Conservation (phyloP, 2,888 invertebrate genomes). For the Tribolium freemani region DNA sequence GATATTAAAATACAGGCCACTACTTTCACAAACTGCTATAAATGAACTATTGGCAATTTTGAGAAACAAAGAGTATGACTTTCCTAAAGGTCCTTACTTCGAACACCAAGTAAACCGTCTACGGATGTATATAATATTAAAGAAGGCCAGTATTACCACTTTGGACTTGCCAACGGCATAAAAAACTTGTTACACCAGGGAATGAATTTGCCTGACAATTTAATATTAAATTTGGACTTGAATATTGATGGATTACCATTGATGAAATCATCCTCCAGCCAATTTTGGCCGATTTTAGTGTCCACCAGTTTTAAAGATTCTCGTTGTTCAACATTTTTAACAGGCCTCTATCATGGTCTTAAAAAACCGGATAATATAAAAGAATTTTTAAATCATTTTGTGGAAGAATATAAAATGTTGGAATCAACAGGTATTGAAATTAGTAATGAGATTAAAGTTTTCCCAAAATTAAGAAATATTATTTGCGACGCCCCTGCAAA, state of each 20-base stretch:
- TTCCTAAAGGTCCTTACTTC: background rate
- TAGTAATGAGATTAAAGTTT: background rate
- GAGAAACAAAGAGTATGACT: background rate
- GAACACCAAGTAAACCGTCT: background rate
- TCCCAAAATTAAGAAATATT: background rate
- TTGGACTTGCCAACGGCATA: background rate
- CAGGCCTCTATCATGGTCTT: background rate
- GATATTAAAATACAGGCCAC: no score
- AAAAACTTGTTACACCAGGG: background rate
- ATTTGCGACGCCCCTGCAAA: background rate
- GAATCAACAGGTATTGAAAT: background rate
- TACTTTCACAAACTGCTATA: background rate
- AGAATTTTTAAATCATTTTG: background rate
- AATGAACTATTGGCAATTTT: background rate
- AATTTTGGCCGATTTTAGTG: slow-evolving; percentile 33
- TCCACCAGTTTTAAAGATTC: background rate
- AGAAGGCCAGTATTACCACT: background rate
- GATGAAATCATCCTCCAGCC: slow-evolving; percentile 11
- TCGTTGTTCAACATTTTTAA: background rate
- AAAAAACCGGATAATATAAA: background rate
- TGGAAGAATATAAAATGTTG: background rate
- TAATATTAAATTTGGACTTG: slow-evolving; percentile 21
- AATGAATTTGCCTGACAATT: background rate
- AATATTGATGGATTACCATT: slow-evolving; percentile 33
- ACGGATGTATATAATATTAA: background rate